These are phyloP conservation scores for Columba janthina DNA, from an alignment of 2,113 vertebrate genomes.

Conservation along the genomic window DNA sequence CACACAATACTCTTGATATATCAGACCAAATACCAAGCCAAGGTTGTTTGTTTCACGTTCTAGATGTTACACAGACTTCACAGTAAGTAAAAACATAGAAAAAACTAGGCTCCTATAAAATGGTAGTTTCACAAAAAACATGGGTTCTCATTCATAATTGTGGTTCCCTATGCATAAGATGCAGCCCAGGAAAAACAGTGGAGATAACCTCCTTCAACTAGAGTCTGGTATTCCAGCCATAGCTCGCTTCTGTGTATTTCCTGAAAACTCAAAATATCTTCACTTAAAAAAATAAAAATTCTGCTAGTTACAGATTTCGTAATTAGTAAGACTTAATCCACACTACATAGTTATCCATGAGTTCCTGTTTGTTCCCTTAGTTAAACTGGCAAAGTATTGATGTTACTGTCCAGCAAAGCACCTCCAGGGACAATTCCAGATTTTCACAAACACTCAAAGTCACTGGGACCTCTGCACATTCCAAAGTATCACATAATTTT, in stretches of 20 bases:
- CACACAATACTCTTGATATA: neutral
- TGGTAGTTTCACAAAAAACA: neutral
- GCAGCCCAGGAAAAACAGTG: neutral
- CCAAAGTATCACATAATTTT: neutral
- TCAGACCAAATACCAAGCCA: neutral
- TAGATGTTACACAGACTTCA: neutral
- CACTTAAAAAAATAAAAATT: neutral
- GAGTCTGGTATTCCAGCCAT: neutral
- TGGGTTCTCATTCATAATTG: neutral
- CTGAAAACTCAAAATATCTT: neutral
- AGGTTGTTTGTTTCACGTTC: neutral
- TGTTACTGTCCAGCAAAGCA: neutral
- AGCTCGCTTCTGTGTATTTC: neutral
- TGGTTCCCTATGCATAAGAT: neutral
- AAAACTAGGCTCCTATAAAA: neutral
- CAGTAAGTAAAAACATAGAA: neutral
- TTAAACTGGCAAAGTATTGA: neutral
- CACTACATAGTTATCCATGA: neutral
- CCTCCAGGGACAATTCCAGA: neutral
- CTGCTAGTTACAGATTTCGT: neutral
- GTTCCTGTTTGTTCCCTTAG: neutral
- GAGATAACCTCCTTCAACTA: neutral
- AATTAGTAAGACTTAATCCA: neutral
- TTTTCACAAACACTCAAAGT: neutral
- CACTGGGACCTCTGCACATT: neutral